Evolutionary conservation across 2,113 vertebrate species (phyloP).

Genomic region (Ailuropoda melanoleuca): DNA sequence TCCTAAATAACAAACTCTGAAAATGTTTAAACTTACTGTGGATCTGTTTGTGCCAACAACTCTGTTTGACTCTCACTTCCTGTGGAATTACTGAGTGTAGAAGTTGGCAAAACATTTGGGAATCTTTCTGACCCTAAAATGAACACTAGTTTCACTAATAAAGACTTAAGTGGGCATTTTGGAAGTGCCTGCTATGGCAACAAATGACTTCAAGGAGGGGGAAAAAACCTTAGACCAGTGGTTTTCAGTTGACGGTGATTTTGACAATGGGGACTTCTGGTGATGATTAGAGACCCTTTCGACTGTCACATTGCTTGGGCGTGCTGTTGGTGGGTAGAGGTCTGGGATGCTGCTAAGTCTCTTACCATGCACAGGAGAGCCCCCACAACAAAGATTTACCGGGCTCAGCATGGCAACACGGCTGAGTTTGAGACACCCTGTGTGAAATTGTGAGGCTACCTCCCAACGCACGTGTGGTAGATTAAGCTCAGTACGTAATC

Average conservation of each 20-base stretch:
- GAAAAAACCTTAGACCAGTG: not conserved
- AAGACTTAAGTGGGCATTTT: not conserved
- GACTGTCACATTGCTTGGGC: not conserved
- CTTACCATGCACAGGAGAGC: not conserved
- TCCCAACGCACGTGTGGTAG: not conserved
- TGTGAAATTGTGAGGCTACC: too few relatives aligned
- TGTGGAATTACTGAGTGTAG: not conserved
- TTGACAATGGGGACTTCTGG: not conserved
- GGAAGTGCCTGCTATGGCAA: not conserved
- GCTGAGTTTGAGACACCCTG: not conserved
- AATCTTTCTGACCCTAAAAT: constrained; percentile 25
- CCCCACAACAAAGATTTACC: not conserved
- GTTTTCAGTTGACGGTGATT: not conserved
- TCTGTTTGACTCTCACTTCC: not conserved
- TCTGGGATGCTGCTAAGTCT: not conserved
- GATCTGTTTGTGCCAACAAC: not conserved
- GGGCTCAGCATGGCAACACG: not conserved
- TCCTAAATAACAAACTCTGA: not conserved
- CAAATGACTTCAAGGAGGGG: not conserved
- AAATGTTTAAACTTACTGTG: not conserved
- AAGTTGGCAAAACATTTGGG: not conserved
- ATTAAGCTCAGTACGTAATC: not conserved
- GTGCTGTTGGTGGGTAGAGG: not conserved
- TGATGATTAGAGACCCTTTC: not conserved
- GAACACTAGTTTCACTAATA: not conserved